Base-by-base conservation (phyloP, 2,113 vertebrate genomes). In the Pseudorasbora parva region DNA sequence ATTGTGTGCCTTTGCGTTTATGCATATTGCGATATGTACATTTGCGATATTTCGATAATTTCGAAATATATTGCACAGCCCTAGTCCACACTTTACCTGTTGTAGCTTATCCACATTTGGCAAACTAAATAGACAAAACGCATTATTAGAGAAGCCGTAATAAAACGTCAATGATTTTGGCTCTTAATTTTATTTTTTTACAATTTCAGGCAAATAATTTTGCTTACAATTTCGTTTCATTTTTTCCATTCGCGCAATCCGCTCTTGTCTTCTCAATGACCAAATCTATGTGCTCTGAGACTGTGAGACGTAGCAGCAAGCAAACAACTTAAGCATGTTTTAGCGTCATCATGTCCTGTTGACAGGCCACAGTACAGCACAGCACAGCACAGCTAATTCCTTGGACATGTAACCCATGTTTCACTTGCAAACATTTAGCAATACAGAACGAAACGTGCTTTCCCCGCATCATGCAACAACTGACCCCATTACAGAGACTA, bases 401-500 rank as follows among this genome's bases (percentile, higher is more conserved):
- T 21, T 41, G 30, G 33, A 69, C 19, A 41, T 11, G 5, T 69
- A 21, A 43, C 66, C 71, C 2, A 8, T 54, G 21, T 41, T 21
- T 2, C 1, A 23, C n/a, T 10, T 49, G 43, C 43, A 74, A 51
- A 45, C 75, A 14, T 59, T 77, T 59, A 75, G 49, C 73, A 75
- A 30, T 54, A 33, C 19, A 21, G 9, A 45, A 49, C 14, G 1
- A 73, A 73, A 25, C 12, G n/a, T 64, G 45, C 43, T 21, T 68
- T 57, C 60, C n/a, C 74, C 23, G 1, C 37, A 54, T 76, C 30
- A 83, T 2, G 3, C 33, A 15, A 30, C 27, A 41, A n/a, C 82
- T 77, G n/a, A n/a, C 57, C 17, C 72, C 51, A 37, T 78, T 74
- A 81, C 77, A 82, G 75, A 57, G 81, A 85, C 81, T 83, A 66